phyloP scores from a whole-genome alignment of 2,888 invertebrate species.

The Drosophila multiciliata region DNA sequence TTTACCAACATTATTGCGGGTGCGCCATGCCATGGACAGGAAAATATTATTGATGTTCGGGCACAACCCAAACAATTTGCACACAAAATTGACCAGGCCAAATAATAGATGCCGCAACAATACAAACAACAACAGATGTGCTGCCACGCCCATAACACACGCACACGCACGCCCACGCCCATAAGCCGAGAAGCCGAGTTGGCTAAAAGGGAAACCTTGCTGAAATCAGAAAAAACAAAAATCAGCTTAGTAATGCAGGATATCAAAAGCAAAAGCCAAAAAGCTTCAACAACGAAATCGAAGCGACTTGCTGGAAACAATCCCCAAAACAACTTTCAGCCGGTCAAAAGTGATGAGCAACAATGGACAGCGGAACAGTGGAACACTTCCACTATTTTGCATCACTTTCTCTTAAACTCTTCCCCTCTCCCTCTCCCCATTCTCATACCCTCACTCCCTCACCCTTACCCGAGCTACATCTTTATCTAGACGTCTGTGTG shows the following conservation, averaged over 20 bases:
- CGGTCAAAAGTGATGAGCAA: slow-evolving; percentile 63
- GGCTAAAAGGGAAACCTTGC: slow-evolving; percentile 21
- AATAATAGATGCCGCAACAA: slow-evolving; percentile 43
- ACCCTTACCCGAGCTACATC: neutral
- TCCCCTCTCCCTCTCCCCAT: neutral
- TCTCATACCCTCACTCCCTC: neutral
- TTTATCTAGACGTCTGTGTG: slow-evolving; percentile 16
- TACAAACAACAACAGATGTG: slow-evolving; percentile 52
- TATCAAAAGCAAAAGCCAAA: slow-evolving; percentile 65
- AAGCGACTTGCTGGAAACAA: slow-evolving; percentile 40
- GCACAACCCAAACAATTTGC: slow-evolving; percentile 74
- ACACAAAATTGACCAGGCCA: slow-evolving; percentile 65
- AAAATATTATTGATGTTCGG: slow-evolving; percentile 71
- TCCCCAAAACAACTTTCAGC: slow-evolving; percentile 58
- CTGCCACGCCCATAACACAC: slow-evolving; percentile 56
- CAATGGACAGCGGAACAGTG: slow-evolving; percentile 39
- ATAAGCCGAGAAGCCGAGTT: slow-evolving; percentile 17
- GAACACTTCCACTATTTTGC: slow-evolving; percentile 8
- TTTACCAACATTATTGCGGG: slow-evolving; percentile 37
- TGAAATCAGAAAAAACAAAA: slow-evolving; percentile 51
- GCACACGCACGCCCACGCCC: slow-evolving; percentile 24
- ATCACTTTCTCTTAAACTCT: slow-evolving; percentile 5
- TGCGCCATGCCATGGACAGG: slow-evolving; percentile 27
- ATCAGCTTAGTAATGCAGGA: slow-evolving; percentile 67
- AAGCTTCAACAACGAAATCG: slow-evolving; percentile 51